A percentile compares a stretch with the other conserved stretches of the same genome.
These are phyloP conservation scores for Lycorma delicatula DNA, from an alignment of 1,140 invertebrate species.

Conservation along the genomic window DNA sequence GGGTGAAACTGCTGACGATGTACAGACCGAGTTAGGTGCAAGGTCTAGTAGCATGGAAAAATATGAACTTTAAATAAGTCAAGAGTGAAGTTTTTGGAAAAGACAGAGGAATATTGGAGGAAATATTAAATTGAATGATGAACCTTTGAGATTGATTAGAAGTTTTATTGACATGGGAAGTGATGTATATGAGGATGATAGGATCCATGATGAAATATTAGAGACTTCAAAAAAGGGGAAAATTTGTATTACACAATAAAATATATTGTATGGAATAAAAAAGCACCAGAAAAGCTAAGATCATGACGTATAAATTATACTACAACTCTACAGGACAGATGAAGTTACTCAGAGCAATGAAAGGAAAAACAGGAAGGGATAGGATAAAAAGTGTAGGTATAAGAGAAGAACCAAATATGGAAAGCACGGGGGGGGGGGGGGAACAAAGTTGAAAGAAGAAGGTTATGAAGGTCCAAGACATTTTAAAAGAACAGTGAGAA, in stretches of 20 bases:
- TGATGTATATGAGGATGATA: not conserved
- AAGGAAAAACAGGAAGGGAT: not conserved
- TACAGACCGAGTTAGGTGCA: not conserved
- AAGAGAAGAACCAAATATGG: not conserved
- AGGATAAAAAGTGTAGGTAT: not conserved
- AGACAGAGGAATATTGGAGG: not conserved
- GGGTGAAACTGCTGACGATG: constrained; percentile 1
- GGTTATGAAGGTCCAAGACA: not conserved
- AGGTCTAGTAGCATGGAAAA: not conserved
- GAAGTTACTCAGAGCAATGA: constrained; percentile 1
- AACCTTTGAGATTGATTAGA: not conserved
- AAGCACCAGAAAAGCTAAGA: constrained; percentile 2
- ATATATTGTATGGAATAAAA: not conserved
- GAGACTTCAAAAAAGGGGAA: not conserved
- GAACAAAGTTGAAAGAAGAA: not conserved
- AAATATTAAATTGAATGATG: not conserved
- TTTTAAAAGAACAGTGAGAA: not conserved
- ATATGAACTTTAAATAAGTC: not conserved
- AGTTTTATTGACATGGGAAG: not conserved
- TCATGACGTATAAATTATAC: too few relatives aligned
- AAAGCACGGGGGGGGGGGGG: not conserved
- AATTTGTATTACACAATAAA: not conserved
- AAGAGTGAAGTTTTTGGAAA: too few relatives aligned
- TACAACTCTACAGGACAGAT: too few relatives aligned
- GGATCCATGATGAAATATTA: not conserved